Base-by-base conservation (phyloP, 2,888 invertebrate species). In the Pachycephus smyrnensis region DNA sequence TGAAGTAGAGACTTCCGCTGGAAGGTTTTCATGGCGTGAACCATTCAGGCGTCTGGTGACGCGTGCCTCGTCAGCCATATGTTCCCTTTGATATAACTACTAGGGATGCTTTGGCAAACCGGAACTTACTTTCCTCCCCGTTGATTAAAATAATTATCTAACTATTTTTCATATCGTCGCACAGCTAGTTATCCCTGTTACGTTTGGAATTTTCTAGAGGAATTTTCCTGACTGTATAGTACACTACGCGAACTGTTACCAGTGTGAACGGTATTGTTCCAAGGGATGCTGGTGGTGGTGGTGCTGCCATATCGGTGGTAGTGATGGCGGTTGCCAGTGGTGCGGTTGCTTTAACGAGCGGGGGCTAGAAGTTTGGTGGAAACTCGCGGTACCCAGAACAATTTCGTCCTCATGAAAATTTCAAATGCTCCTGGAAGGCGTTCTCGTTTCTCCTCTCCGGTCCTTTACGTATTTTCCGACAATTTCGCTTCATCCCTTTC, bases 1-100 rank as follows among this genome's bases (percentile, higher is more conserved):
- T 82, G 81, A 85, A 79, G 77, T 73, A 77, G 55, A 68, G 76
- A 77, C 82, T 84, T 83, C 81, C 83, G 80, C 75, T 75, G 6
- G 15, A 55, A 55, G 55, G 55, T 55, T 55, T 55, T 23, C 55
- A 23, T 55, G 9, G 23, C 9, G 15, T 9, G 55, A 55, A 55
- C 23, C 55, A 55, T 55, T 2, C 23, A 55, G 55, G 55, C 55
- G 23, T 31, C 15, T 31, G 31, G 31, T 3, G 71, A 71, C 71
- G 71, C 71, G 71, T 71, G 71, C 71, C 71, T 32, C 71, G 71
- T 12, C 0, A 15, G 4, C 71, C 71, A 30, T 71, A 71, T 71
- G 71, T 15, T 71, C 71, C 71, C 32, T 32, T 71, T 15, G 31
- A 23, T 23, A 6, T 9, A 9, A 55, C 23, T 55, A 9, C 55